Evolutionary conservation across 2,797 vertebrate species (phyloP).

Genomic region (Tinamus major): DNA sequence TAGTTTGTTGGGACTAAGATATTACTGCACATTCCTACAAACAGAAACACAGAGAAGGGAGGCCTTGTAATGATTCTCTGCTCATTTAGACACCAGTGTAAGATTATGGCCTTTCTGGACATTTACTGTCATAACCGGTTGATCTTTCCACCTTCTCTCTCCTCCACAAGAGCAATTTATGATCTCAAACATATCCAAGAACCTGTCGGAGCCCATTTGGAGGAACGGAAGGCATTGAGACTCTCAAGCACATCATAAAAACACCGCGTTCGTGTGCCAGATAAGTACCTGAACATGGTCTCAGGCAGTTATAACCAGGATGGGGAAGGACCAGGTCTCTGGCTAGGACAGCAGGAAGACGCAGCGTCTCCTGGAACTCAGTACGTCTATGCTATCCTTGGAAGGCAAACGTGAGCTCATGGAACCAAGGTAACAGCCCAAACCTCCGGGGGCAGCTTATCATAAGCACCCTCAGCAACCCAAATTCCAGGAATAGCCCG

Average conservation of each 20-base stretch:
- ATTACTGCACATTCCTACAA: not conserved
- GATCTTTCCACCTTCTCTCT: not conserved
- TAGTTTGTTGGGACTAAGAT: constrained; percentile 28
- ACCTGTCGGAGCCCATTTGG: not conserved
- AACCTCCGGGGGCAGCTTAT: constrained; percentile 18
- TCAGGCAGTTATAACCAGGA: not conserved
- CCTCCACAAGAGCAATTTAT: not conserved
- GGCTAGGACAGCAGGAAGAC: not conserved
- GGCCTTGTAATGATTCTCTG: not conserved
- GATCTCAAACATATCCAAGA: not conserved
- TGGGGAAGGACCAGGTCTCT: not conserved
- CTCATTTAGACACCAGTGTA: not conserved
- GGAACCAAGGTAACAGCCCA: constrained; percentile 7
- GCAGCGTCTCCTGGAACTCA: not conserved
- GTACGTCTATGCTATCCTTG: not conserved
- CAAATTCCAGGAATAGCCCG: constrained; percentile 19
- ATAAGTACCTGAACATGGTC: not conserved
- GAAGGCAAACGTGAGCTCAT: constrained; percentile 36
- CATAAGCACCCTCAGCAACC: not conserved
- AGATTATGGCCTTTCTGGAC: not conserved
- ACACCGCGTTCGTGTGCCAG: not conserved
- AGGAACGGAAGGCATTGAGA: not conserved
- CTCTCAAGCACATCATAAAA: not conserved
- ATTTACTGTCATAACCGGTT: not conserved
- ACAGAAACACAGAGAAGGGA: constrained; percentile 22